These are phyloP conservation scores for Athene noctua DNA, from an alignment of 2,113 vertebrate genomes.

Conservation along the genomic window DNA sequence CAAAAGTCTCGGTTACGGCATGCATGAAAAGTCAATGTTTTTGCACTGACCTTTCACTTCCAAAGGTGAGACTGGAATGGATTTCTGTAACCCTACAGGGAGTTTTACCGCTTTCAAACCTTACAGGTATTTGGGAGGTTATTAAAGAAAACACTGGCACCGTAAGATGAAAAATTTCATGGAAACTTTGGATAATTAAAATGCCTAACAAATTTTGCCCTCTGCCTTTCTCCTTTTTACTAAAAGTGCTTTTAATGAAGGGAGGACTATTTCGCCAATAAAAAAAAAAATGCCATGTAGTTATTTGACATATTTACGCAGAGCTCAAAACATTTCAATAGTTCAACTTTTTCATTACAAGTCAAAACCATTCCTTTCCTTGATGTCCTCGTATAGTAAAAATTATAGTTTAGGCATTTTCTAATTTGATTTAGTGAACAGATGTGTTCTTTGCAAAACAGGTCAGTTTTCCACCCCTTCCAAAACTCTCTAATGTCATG, in stretches of 20 bases:
- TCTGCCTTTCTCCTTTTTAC: neutral
- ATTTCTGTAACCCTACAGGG: slow-evolving; percentile 57
- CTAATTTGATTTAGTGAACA: neutral
- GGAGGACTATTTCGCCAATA: neutral
- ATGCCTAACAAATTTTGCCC: neutral
- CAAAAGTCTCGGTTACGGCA: neutral
- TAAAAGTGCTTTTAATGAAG: slow-evolving; percentile 9
- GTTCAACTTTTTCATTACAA: neutral
- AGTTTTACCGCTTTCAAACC: slow-evolving; percentile 53
- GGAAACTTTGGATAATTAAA: slow-evolving; percentile 70
- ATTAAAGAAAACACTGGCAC: slow-evolving; percentile 66
- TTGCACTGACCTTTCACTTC: slow-evolving; percentile 46
- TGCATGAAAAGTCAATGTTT: slow-evolving; percentile 52
- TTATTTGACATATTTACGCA: neutral
- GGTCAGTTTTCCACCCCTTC: neutral
- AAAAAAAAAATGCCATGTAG: neutral
- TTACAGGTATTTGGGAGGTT: slow-evolving; percentile 74
- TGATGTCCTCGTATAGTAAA: neutral
- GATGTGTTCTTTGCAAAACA: neutral
- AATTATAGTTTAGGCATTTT: neutral
- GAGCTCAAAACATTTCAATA: neutral
- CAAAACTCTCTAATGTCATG: neutral
- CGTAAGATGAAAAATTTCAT: slow-evolving; percentile 69
- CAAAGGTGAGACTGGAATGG: slow-evolving; percentile 73
- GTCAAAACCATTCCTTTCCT: neutral